Evolutionary conservation across 2,888 invertebrate species (phyloP).

Genomic region (Drosophila anomalipes): DNA sequence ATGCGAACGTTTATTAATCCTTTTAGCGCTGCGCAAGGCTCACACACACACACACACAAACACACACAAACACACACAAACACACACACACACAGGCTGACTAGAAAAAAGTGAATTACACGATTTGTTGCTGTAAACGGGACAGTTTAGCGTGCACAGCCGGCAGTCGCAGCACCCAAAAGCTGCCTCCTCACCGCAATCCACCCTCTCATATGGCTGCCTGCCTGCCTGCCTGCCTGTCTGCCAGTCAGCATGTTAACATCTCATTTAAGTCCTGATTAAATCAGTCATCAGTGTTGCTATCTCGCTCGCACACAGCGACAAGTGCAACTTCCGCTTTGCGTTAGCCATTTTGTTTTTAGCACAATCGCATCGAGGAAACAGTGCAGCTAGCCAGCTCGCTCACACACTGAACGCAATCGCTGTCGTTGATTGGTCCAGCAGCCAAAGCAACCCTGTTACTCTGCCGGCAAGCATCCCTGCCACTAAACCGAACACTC

Average conservation of each 20-base stretch:
- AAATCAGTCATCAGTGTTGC: constrained; percentile 54
- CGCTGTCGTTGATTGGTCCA: constrained; percentile 47
- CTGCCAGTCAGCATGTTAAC: constrained; percentile 42
- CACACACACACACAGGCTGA: constrained; percentile 3
- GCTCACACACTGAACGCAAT: constrained; percentile 31
- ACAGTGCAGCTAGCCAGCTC: constrained; percentile 20
- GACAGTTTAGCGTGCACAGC: constrained; percentile 74
- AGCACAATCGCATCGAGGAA: constrained; percentile 13
- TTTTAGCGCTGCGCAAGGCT: constrained; percentile 72
- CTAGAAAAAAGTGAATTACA: constrained; percentile 66
- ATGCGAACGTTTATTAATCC: constrained; percentile 80
- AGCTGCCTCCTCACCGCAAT: background rate
- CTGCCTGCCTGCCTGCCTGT: background rate
- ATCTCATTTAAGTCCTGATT: constrained; percentile 80
- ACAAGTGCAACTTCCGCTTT: constrained; percentile 59
- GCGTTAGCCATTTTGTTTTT: constrained; percentile 84
- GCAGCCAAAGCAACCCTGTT: constrained; percentile 29
- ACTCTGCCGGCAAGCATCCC: constrained; percentile 16
- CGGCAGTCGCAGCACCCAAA: constrained; percentile 45
- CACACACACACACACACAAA: constrained; percentile 17
- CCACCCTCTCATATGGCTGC: background rate
- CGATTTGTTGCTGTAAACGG: constrained; percentile 78
- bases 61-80: background rate
- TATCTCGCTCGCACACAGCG: constrained; percentile 58
- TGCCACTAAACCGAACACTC: constrained; percentile 4